Evolutionary conservation across 2,888 invertebrate genomes (phyloP), one percentile per base, ranked within the genome.

Genomic region (Corbicula japonica): DNA sequence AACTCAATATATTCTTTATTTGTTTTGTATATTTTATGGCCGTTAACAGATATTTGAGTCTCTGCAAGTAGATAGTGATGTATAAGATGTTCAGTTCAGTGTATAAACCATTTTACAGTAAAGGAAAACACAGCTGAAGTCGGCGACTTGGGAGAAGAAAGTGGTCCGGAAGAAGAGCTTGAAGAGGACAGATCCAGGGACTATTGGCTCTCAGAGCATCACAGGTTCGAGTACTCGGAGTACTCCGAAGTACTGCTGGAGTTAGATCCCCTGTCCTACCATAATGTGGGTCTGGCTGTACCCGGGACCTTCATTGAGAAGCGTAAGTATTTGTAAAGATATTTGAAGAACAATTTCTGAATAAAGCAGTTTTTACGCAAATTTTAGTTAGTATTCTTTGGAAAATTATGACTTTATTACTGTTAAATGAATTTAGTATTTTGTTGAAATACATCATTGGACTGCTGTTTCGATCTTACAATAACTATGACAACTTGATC

Each of bases 141-240:
- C 12, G 26, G 26, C 4, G 52, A 52, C n/a, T 23, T 26, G n/a
- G 34, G 23, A 21, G 66, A 66, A 21, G 66, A 65, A 38, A 34
- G 28, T 52, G 38, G 32, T 12, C 48, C 8, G 23, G n/a, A 12
- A 23, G 48, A 34, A 35, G 35, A 38, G 60, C 74, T 66, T 18
- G 82, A 81, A 2, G 71, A 83, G 10, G 89, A 90, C 70, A 21
- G 73, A n/a, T 86, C 86, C 0, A 69, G 82, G 21, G 87, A 88
- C 15, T 92, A 92, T 82, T 92, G 92, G 92, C 73, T 88, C 48
- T 92, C 92, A 2, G 92, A 92, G 62, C 92, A 92, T 68, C 92
- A 92, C 72, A 78, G 92, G 28, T 92, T 92, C 82, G 90, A 92
- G 77, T 90, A 87, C 80, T 86, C 88, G n/a, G 87, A 91, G 28